Conservation (phyloP, 2,113 vertebrate species). For the Octodon degus region DNA sequence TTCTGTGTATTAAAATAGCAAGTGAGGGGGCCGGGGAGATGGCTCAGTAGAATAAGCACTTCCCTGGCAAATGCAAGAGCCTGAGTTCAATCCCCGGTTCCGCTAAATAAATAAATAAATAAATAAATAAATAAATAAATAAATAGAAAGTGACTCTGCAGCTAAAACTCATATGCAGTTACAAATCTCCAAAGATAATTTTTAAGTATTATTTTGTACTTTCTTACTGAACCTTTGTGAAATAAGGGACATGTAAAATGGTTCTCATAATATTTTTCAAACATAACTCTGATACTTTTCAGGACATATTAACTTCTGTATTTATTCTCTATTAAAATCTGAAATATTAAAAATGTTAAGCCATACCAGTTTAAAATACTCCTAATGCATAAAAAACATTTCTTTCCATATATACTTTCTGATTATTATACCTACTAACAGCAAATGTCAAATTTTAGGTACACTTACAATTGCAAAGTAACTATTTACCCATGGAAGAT, state of each 20-base stretch:
- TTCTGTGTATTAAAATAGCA: background rate
- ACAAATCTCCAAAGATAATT: background rate
- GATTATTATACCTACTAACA: background rate
- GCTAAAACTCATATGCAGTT: background rate
- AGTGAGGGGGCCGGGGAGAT: background rate
- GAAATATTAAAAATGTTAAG: slow-evolving; percentile 12
- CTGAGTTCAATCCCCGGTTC: too few species aligned
- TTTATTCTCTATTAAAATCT: background rate
- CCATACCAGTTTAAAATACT: background rate
- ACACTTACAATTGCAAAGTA: background rate
- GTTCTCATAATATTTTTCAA: slow-evolving; percentile 16
- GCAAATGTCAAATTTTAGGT: slow-evolving; percentile 21
- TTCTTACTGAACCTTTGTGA: background rate
- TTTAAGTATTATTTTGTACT: background rate
- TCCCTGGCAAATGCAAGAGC: too few species aligned
- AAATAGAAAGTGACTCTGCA: background rate
- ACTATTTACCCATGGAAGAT: background rate
- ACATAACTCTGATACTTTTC: background rate
- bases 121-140: too few species aligned
- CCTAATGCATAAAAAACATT: background rate
- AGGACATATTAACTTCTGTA: background rate
- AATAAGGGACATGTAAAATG: background rate
- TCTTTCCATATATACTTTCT: background rate
- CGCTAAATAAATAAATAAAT: too few species aligned
- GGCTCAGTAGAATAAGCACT: too few species aligned